Conservation (phyloP, 2,888 invertebrate species). For the Gibbula magus region DNA sequence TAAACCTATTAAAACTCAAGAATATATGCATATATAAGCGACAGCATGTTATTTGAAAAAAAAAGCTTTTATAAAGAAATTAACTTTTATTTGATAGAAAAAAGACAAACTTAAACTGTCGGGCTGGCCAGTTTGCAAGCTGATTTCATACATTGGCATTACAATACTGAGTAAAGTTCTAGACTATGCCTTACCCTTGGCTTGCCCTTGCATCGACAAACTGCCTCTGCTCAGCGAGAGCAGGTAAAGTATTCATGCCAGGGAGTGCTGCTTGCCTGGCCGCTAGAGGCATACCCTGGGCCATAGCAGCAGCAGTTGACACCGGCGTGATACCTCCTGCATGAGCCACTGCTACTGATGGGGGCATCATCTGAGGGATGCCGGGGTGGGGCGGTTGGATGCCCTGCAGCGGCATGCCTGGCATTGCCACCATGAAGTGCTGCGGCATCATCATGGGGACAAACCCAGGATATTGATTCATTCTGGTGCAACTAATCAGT, state of each 20-base stretch:
- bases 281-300: not conserved
- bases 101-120: no score
- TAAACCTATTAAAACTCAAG: no score
- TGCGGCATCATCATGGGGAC: conserved; percentile 66
- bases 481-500: conserved; percentile 13
- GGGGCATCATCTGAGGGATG: conserved; percentile 30
- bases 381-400: conserved; percentile 37
- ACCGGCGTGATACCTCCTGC: conserved; percentile 15
- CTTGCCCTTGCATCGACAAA: not conserved
- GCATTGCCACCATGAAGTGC: conserved; percentile 66
- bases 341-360: conserved; percentile 24
- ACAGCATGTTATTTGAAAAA: no score
- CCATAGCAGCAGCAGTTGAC: not conserved
- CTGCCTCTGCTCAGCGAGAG: not conserved
- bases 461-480: conserved; percentile 64
- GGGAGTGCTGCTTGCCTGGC: conserved; percentile 37
- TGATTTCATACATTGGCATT: not conserved
- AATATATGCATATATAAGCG: no score
- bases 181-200: not conserved
- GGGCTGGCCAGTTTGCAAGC: no score
- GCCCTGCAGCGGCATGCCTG: conserved; percentile 47
- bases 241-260: conserved; percentile 29
- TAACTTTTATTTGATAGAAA: no score
- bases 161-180: not conserved
- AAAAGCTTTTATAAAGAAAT: no score